Evolutionary conservation across 2,113 vertebrate genomes (phyloP).

Genomic region (Cephalopterus ornatus): DNA sequence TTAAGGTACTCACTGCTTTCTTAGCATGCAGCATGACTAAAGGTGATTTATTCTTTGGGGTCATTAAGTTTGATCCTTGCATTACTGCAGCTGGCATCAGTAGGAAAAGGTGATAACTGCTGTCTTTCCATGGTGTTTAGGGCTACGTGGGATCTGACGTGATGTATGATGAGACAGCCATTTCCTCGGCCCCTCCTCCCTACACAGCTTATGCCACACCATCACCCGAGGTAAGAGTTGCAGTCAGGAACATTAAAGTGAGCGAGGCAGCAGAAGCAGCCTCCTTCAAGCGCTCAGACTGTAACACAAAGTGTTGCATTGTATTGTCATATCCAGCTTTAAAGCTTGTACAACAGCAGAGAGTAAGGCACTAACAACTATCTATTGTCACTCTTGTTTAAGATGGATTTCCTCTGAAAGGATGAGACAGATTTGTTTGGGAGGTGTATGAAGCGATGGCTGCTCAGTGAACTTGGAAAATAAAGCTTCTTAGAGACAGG

Average conservation of each 20-base stretch:
- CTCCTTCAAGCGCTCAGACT: not conserved
- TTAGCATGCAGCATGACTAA: not conserved
- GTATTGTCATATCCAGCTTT: not conserved
- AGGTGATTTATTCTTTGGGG: not conserved
- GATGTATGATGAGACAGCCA: constrained; percentile 70
- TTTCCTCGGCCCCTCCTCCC: constrained; percentile 75
- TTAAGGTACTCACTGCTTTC: not conserved
- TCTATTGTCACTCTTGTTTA: not conserved
- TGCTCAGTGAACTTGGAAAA: not conserved
- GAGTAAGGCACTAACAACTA: not conserved
- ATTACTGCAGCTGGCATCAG: not conserved
- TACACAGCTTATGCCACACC: constrained; percentile 76
- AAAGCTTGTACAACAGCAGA: not conserved
- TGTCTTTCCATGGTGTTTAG: constrained; percentile 18
- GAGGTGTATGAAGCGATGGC: not conserved
- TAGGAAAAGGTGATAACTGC: not conserved
- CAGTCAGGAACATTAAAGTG: not conserved
- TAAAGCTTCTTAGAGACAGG: not conserved
- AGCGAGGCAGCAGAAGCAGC: not conserved
- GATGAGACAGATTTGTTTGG: not conserved
- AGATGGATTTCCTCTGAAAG: not conserved
- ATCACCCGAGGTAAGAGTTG: constrained; percentile 70
- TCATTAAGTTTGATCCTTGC: not conserved
- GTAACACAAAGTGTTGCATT: not conserved
- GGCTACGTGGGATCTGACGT: constrained; percentile 70